These are phyloP conservation scores for Sylvilagus floridanus DNA, from an alignment of 2,797 vertebrate species.

Conservation along the genomic window DNA sequence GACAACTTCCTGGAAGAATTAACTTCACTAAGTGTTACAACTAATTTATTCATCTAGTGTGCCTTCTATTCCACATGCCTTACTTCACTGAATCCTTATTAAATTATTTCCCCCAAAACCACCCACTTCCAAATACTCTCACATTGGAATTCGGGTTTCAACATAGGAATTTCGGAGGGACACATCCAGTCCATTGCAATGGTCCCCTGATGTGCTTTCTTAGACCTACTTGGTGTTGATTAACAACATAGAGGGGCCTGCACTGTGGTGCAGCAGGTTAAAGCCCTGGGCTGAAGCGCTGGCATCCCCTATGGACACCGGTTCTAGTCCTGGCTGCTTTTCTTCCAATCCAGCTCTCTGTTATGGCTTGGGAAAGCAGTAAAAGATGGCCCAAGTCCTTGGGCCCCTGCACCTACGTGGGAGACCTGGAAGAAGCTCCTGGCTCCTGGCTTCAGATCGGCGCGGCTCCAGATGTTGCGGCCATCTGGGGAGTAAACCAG, in stretches of 20 bases:
- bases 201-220: neutral
- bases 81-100: neutral
- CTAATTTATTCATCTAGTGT: neutral
- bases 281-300: too few relatives aligned
- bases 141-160: neutral
- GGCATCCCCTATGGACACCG: too few relatives aligned
- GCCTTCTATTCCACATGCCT: neutral
- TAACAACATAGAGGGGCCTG: neutral
- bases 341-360: too few relatives aligned
- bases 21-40: neutral
- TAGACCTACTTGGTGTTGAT: neutral
- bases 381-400: too few relatives aligned
- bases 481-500: too few relatives aligned
- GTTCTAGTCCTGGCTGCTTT: too few relatives aligned
- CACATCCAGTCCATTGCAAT: neutral
- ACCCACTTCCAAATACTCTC: neutral
- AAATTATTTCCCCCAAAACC: neutral
- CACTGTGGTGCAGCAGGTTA: too few relatives aligned
- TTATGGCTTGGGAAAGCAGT: too few relatives aligned
- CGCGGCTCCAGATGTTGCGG: too few relatives aligned
- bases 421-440: too few relatives aligned
- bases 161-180: neutral
- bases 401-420: too few relatives aligned
- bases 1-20: neutral
- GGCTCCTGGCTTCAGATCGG: too few relatives aligned